Percentiles rank a stretch among this genome's conserved stretches.
Evolutionary conservation across 2,797 vertebrate species (phyloP).

Genomic region (Lophotriccus pileatus): DNA sequence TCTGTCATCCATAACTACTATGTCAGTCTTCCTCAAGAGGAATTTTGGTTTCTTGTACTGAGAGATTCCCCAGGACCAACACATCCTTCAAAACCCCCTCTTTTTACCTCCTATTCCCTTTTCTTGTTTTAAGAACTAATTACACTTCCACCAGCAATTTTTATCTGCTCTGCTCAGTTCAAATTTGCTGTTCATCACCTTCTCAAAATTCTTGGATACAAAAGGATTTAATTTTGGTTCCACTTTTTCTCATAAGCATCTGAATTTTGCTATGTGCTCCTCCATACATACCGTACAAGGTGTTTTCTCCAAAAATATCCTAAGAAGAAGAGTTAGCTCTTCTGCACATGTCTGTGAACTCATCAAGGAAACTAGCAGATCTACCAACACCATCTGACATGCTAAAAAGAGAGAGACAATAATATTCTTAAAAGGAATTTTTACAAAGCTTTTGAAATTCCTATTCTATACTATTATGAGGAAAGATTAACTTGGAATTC

Average conservation of each 20-base stretch:
- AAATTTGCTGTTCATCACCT: background rate
- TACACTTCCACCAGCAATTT: background rate
- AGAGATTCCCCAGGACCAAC: background rate
- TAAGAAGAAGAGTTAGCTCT: conserved; percentile 89
- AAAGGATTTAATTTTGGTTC: background rate
- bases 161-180: background rate
- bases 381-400: conserved; percentile 88
- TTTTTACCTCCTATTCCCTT: background rate
- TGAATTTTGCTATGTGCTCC: background rate
- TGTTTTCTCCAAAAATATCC: conserved; percentile 91
- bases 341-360: conserved; percentile 88
- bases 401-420: conserved; percentile 70
- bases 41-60: background rate
- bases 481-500: background rate
- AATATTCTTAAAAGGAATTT: background rate
- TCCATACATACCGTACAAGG: conserved; percentile 87
- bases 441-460: background rate
- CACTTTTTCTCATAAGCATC: background rate
- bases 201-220: background rate
- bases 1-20: background rate
- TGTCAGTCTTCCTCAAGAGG: background rate
- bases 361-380: conserved; percentile 93
- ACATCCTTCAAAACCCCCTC: background rate
- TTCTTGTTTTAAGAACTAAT: background rate
- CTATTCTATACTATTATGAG: background rate